Evolutionary conservation across 2,888 invertebrate species (phyloP), one percentile per base, ranked within the genome.

Genomic region (Philaethria dido): DNA sequence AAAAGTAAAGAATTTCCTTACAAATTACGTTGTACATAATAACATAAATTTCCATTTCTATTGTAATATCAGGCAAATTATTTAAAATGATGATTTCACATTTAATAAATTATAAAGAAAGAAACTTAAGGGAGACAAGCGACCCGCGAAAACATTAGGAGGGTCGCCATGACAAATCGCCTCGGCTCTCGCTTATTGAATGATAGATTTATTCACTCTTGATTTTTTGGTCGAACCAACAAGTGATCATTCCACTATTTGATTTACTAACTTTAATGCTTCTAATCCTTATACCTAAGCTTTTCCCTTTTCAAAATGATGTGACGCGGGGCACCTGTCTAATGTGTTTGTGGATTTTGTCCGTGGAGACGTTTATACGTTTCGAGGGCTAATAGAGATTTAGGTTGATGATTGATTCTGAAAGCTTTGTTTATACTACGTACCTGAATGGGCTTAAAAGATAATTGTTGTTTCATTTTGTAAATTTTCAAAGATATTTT

Each of bases 191-290:
- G 78, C 79, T 88, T 86, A 91, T 88, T 88, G 89, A 87, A 86
- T 90, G 92, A 91, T 91, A 91, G 90, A 92, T 92, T 87, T 87
- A 89, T 89, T 81, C 77, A 75, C 75, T 76, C 64, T 75, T 75
- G 74, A 80, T 75, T 74, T 39, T 74, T 78, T 74, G 72, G 68
- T 73, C 74, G 77, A 76, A 73, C 71, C 68, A 86, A 88, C 89
- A 90, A 89, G 88, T 89, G 85, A 86, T 78, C 22, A 22, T n/a
- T 42, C 77, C 78, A 76, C 81, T 81, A 79, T 80, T 84, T 88
- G 90, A 90, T 90, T 88, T 87, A 89, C 83, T 86, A 86, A 85
- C 89, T 86, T 81, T 86, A 87, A 88, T 88, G 86, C 84, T 80
- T 83, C 80, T 82, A 81, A 80, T 80, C 82, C 83, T 85, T 84